Evolutionary conservation across 2,888 invertebrate genomes (phyloP), one percentile per base, ranked within the genome.

Genomic region (Thymelicus lineola): DNA sequence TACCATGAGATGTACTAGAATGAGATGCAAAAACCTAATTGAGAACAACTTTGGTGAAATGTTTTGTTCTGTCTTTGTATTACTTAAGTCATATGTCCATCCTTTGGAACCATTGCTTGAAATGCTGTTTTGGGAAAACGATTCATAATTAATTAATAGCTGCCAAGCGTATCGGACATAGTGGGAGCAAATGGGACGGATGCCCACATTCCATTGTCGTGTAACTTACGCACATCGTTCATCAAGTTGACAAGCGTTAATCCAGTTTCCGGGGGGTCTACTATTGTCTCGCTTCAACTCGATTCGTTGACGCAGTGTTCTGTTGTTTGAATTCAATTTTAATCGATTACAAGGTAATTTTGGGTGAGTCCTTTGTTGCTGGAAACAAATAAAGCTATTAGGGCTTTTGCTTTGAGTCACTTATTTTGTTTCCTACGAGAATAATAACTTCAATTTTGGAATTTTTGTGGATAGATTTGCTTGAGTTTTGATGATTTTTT

Each of bases 201-300:
- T 86, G 86, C 82, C 86, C 88, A 87, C 91, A 91, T 91, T 86
- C 89, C 91, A 90, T 90, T 89, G 90, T 90, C 87, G 87, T 88
- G 89, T 91, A 89, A 88, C 91, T 90, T 90, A 90, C 90, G 91
- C 90, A 89, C 91, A 83, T 91, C 92, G 89, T 93, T 86, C 88
- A 91, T 93, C 93, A 93, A 85, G 87, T 89, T 91, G 93, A 92
- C 93, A 92, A 92, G 89, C 92, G 91, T 92, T 93, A 92, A 92
- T 93, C 90, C 90, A 89, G 93, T 90, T 90, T 93, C 92, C 92
- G 91, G 89, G 80, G 77, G 72, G 78, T 75, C 75, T 88, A 89
- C 89, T 76, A 81, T 75, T 71, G 76, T 71, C 70, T 71, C 73
- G 71, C 72, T 76, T 55, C 63, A 53, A 62, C 74, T 78, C 75